A percentile compares a stretch with the other conserved stretches of the same genome.
phyloP scores from a whole-genome alignment of 2,797 vertebrate genomes.

The Danio choprae region DNA sequence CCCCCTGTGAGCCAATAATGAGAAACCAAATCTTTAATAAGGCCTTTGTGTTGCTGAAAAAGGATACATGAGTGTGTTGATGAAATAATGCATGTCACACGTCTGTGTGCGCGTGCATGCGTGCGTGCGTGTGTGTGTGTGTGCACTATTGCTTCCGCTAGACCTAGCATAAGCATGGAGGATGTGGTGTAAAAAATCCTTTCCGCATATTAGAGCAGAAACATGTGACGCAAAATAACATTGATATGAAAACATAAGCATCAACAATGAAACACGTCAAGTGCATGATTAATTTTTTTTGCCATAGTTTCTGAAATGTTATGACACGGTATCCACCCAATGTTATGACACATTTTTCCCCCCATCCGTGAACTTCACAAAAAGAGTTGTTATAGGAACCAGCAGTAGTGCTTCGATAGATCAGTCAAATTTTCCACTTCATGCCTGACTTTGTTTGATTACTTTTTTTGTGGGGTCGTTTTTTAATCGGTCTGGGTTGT shows the following conservation, averaged over 20 bases:
- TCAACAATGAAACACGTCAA: neutral
- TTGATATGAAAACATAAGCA: neutral
- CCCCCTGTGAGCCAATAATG: neutral
- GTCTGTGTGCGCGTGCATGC: neutral
- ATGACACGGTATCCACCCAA: neutral
- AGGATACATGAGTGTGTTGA: neutral
- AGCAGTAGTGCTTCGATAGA: neutral
- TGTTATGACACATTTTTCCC: neutral
- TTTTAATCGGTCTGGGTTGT: neutral
- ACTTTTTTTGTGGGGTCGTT: neutral
- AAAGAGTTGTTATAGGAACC: conserved; percentile 26
- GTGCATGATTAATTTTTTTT: neutral
- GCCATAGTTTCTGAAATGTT: neutral
- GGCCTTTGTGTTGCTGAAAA: neutral
- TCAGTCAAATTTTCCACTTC: neutral
- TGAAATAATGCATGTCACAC: neutral
- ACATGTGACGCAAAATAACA: neutral
- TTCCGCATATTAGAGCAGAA: neutral
- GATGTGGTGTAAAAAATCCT: neutral
- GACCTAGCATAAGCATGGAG: neutral
- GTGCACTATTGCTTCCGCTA: neutral
- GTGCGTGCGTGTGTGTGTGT: neutral
- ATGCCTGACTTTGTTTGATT: neutral
- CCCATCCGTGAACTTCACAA: neutral
- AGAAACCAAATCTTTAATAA: neutral